Base-by-base conservation (phyloP, 2,797 vertebrate species). In the Lophotriccus pileatus region DNA sequence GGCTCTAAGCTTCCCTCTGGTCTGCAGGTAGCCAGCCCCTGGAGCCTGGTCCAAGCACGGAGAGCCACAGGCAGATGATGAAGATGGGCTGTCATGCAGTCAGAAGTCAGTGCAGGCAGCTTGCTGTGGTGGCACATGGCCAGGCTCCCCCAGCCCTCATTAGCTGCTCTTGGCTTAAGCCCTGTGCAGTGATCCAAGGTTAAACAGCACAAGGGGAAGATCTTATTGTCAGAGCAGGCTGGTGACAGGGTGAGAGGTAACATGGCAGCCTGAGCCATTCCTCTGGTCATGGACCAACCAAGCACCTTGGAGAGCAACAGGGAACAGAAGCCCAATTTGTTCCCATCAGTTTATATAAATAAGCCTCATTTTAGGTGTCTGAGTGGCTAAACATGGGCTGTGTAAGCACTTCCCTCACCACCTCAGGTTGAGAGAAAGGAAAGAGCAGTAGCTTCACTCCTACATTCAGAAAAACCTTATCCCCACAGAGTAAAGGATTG, bases 31-130 rank as follows among this genome's bases (percentile, higher is more conserved):
- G 32, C 21, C 55, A 37, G 55, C 4, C 50, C 18, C 21, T 55
- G 52, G 30, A 66, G 39, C 30, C 24, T 36, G 28, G 2, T 9
- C 17, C 60, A 34, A 34, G 34, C 3, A 0, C 0, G 10, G 32
- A 75, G 34, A 69, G 24, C 43, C 72, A 30, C 1, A 4, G 30
- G 39, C 13, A 24, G 39, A 27, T 0, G 1, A n/a, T 16, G 32
- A 27, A 69, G n/a, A 5, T 9, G 9, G n/a, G n/a, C 25, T 52
- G 24, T 36, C 0, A 0, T 3, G 4, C 27, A 39, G 36, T 18
- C 84, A 87, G 17, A 17, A 84, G 23, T n/a, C 53, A 14, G 49
- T 39, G 25, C 49, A n/a, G 0, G 17, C 56, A 63, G 46, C 24
- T 21, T 13, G 24, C 49, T 32, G 20, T 23, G 22, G n/a, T 5